A percentile compares a stretch with the other conserved stretches of the same genome.
Conservation (phyloP, 2,888 invertebrate genomes). For the Microplitis manilae region DNA sequence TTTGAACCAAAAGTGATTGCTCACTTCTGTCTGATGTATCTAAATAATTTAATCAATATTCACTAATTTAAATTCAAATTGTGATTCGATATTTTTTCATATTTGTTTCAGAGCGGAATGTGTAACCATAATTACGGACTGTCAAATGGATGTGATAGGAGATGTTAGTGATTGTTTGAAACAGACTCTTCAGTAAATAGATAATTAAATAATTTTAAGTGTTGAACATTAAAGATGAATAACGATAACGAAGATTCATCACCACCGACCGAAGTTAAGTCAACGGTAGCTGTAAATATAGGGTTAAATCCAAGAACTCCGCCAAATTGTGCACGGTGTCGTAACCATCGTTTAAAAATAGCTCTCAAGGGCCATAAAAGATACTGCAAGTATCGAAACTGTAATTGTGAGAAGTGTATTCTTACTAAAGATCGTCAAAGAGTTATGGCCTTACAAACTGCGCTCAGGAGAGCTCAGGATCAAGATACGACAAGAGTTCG, state of each 20-base stretch:
- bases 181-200: neutral
- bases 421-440: conserved; percentile 89
- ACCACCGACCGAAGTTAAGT: conserved; percentile 43
- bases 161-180: neutral
- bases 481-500: conserved; percentile 78
- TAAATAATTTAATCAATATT: too few relatives aligned
- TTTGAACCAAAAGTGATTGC: too few relatives aligned
- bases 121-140: neutral
- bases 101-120: neutral
- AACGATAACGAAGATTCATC: conserved; percentile 45
- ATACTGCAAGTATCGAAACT: conserved; percentile 89
- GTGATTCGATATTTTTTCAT: neutral
- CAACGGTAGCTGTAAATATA: conserved; percentile 29
- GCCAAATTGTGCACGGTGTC: conserved; percentile 93
- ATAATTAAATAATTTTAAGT: conserved; percentile 12
- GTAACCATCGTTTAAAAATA: conserved; percentile 92
- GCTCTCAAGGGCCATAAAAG: conserved; percentile 93
- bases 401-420: conserved; percentile 89
- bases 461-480: conserved; percentile 85
- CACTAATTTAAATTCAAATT: neutral
- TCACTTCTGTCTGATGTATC: too few relatives aligned
- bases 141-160: neutral
- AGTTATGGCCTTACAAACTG: conserved; percentile 92
- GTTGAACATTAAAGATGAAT: conserved; percentile 46
- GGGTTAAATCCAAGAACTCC: conserved; percentile 70